Percentiles rank a stretch among this genome's conserved stretches.
Evolutionary conservation across 2,888 invertebrate species (phyloP).

Genomic region (Caenorhabditis sp.): DNA sequence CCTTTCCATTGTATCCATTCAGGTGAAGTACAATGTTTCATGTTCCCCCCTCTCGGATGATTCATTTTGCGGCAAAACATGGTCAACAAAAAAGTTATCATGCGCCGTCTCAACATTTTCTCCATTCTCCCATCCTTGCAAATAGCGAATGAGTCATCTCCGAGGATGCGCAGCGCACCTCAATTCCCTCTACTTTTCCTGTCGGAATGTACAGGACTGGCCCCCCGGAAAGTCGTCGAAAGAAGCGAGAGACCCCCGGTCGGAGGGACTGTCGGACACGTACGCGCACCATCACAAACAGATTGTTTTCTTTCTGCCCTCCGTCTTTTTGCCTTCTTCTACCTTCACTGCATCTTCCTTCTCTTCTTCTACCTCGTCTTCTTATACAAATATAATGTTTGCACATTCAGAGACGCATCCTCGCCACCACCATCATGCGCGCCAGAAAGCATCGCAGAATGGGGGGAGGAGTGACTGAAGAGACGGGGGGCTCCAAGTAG

Average conservation of each 20-base stretch:
- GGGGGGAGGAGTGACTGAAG: background rate
- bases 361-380: constrained; percentile 43
- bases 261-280: constrained; percentile 52
- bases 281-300: constrained; percentile 63
- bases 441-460: constrained; percentile 22
- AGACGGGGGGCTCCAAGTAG: constrained; percentile 40
- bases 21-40: background rate
- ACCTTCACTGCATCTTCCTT: constrained; percentile 43
- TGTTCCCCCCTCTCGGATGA: constrained; percentile 21
- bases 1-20: too few species aligned
- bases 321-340: constrained; percentile 46
- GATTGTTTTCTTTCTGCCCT: constrained; percentile 63
- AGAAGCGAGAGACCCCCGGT: constrained; percentile 36
- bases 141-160: constrained; percentile 56
- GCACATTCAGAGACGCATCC: constrained; percentile 66
- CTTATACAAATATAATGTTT: constrained; percentile 68
- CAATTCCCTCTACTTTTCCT: constrained; percentile 28
- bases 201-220: constrained; percentile 63
- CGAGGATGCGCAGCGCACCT: constrained; percentile 45
- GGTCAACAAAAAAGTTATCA: constrained; percentile 64
- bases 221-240: constrained; percentile 51
- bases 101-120: constrained; percentile 39
- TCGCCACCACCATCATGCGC: constrained; percentile 41
- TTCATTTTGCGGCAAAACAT: constrained; percentile 60
- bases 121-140: constrained; percentile 52